These are phyloP conservation scores for Mizuhopecten yessoensis DNA, from an alignment of 1,140 invertebrate genomes.

Conservation along the genomic window DNA sequence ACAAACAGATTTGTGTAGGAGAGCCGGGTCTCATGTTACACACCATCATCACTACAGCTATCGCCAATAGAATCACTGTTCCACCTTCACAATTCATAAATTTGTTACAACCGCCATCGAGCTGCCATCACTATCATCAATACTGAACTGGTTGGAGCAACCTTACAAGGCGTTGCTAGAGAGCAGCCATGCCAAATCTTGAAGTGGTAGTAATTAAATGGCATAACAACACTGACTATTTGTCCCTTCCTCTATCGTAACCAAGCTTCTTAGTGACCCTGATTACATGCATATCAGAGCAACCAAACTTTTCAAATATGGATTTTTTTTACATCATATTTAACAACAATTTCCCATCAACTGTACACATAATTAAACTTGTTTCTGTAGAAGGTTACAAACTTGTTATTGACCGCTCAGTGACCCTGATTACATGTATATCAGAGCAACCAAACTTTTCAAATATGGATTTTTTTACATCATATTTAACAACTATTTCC, in stretches of 20 bases:
- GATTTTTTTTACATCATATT: slow-evolving; percentile 29
- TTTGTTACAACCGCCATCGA: background rate
- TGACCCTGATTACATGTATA: background rate
- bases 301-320: background rate
- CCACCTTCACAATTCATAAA: background rate
- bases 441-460: background rate
- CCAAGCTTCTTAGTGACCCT: background rate
- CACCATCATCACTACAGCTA: background rate
- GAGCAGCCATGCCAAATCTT: background rate
- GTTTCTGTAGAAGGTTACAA: slow-evolving; percentile 5
- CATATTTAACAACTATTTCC: background rate
- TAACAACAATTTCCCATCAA: background rate
- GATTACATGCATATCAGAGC: background rate
- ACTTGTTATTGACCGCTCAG: background rate
- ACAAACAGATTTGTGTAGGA: background rate
- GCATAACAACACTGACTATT: too few species aligned
- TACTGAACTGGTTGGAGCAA: background rate
- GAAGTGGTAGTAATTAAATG: too few species aligned
- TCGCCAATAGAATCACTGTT: background rate
- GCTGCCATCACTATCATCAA: background rate
- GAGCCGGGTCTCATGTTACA: background rate
- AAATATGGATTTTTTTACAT: slow-evolving; percentile 17
- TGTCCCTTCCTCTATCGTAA: too few species aligned
- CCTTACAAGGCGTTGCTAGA: background rate
- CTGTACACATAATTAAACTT: background rate